phyloP scores from a whole-genome alignment of 2,797 vertebrate genomes.

The Orestias chungarensis region DNA sequence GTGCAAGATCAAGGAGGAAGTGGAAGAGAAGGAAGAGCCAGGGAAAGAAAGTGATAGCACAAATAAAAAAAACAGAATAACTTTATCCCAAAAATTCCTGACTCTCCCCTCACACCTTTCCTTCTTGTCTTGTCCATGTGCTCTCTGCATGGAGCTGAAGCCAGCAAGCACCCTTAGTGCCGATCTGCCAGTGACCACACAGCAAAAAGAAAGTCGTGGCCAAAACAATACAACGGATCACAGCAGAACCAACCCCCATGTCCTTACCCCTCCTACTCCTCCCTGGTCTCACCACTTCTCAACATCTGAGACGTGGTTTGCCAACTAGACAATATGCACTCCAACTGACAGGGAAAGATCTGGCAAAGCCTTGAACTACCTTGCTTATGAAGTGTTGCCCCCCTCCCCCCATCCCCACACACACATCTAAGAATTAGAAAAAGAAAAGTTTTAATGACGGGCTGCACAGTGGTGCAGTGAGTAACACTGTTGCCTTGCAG shows the following conservation, averaged over 20 bases:
- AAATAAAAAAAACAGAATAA: constrained; percentile 46
- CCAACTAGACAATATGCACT: constrained; percentile 64
- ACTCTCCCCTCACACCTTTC: constrained; percentile 33
- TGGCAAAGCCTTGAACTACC: constrained; percentile 68
- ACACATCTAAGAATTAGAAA: constrained; percentile 39
- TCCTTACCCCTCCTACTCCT: constrained; percentile 1
- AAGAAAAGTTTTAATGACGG: too few species aligned
- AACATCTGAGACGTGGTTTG: constrained; percentile 62
- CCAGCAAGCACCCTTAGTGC: constrained; percentile 61
- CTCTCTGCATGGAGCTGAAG: constrained; percentile 63
- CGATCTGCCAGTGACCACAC: constrained; percentile 74
- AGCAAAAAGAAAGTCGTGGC: constrained; percentile 76
- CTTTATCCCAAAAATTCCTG: constrained; percentile 50
- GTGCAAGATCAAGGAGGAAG: constrained; percentile 43
- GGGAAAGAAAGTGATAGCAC: constrained; percentile 22
- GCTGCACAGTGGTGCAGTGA: too few species aligned
- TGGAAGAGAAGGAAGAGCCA: constrained; percentile 4
- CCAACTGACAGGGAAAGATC: constrained; percentile 67
- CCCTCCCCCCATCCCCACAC: neutral
- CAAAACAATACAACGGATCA: constrained; percentile 76
- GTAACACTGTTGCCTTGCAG: too few species aligned
- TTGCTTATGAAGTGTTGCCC: constrained; percentile 64
- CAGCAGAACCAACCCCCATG: constrained; percentile 53
- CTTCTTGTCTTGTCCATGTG: constrained; percentile 53
- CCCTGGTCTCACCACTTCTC: constrained; percentile 40